These are phyloP conservation scores for Trichonephila clavata DNA, from an alignment of 1,140 invertebrate species.

Conservation along the genomic window DNA sequence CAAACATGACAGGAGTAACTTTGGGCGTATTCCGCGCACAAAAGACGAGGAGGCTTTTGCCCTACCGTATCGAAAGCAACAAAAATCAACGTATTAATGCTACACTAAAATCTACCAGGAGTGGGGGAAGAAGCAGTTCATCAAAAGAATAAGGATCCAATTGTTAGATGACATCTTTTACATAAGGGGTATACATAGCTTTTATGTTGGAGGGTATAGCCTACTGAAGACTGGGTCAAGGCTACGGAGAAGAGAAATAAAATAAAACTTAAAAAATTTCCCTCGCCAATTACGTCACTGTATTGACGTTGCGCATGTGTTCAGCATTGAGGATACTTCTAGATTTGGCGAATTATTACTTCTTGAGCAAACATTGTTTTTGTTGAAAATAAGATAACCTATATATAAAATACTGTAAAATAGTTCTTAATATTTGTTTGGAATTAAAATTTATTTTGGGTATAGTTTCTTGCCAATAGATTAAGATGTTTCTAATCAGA, in stretches of 20 bases:
- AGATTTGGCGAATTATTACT: not conserved
- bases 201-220: not conserved
- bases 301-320: not conserved
- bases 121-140: not conserved
- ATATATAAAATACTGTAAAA: no score
- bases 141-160: conserved; percentile 4
- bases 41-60: not conserved
- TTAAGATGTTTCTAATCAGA: no score
- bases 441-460: no score
- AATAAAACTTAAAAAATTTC: not conserved
- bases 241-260: not conserved
- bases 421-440: no score
- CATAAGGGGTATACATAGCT: not conserved
- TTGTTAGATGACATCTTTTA: conserved; percentile 15
- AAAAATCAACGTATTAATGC: not conserved
- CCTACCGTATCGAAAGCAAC: not conserved
- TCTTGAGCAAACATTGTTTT: not conserved
- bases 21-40: not conserved
- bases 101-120: not conserved
- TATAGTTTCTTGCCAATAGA: no score
- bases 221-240: conserved; percentile 3
- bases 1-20: not conserved
- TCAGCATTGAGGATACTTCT: not conserved
- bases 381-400: no score
- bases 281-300: not conserved